phyloP scores from a whole-genome alignment of 2,113 vertebrate species.

The Micromys minutus region DNA sequence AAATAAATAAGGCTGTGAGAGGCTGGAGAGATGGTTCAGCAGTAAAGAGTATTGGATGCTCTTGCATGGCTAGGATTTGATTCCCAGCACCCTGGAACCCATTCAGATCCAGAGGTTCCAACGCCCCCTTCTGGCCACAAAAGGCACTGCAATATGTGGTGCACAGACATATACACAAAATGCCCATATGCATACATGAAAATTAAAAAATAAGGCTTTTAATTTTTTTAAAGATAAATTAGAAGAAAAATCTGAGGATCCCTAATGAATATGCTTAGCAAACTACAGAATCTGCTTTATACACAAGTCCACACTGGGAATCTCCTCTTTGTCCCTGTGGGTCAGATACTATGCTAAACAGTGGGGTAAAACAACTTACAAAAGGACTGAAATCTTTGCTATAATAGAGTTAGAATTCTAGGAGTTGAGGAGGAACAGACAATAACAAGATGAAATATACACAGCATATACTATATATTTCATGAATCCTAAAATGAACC shows the following conservation, averaged over 20 bases:
- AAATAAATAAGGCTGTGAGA: neutral
- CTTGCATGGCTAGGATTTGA: neutral
- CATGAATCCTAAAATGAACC: neutral
- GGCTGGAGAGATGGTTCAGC: neutral
- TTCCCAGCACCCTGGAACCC: neutral
- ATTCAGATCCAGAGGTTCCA: neutral
- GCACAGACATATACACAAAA: neutral
- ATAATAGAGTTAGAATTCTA: neutral
- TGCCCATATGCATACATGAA: neutral
- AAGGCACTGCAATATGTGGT: neutral
- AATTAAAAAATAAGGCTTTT: neutral
- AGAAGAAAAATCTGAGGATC: neutral
- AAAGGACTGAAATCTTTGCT: conserved; percentile 18
- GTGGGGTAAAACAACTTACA: neutral
- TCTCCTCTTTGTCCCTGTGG: neutral
- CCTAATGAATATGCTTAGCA: neutral
- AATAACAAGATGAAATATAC: conserved; percentile 10
- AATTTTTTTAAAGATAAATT: neutral
- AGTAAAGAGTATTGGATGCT: neutral
- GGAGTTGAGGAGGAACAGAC: neutral
- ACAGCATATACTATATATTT: neutral
- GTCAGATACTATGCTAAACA: neutral
- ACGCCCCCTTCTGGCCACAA: neutral
- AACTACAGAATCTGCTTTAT: neutral
- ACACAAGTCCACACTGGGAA: neutral